Evolutionary conservation across 2,113 vertebrate genomes (phyloP).

Genomic region (Neomonachus schauinslandi): DNA sequence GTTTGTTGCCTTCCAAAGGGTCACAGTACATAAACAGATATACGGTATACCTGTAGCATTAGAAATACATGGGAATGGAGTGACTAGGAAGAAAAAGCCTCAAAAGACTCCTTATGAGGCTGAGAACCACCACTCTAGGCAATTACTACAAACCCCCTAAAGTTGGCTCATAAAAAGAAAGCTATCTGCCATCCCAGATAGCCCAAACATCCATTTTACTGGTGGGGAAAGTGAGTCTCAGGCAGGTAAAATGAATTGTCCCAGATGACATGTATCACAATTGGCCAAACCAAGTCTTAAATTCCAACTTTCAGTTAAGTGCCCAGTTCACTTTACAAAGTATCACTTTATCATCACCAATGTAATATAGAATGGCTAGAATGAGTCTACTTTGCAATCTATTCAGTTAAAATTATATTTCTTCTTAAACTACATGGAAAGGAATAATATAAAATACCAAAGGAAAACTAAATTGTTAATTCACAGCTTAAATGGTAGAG

Average conservation of each 20-base stretch:
- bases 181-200: background rate
- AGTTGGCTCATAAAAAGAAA: background rate
- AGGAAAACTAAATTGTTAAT: background rate
- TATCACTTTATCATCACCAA: background rate
- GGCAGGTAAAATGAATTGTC: background rate
- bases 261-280: background rate
- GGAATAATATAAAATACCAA: slow-evolving; percentile 1
- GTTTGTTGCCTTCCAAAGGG: background rate
- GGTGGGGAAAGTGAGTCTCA: background rate
- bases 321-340: background rate
- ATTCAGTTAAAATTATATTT: slow-evolving; percentile 11
- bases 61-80: background rate
- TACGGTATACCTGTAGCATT: background rate
- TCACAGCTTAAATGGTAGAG: background rate
- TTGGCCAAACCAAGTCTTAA: background rate
- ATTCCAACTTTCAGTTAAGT: slow-evolving; percentile 29
- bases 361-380: background rate
- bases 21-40: background rate
- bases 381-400: background rate
- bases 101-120: background rate
- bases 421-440: slow-evolving; percentile 17
- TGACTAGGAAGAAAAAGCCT: background rate
- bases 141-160: background rate
- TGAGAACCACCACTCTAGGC: background rate
- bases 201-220: background rate